These are phyloP conservation scores for Apis mellifera DNA, from an alignment of 1,140 invertebrate species.

Conservation along the genomic window DNA sequence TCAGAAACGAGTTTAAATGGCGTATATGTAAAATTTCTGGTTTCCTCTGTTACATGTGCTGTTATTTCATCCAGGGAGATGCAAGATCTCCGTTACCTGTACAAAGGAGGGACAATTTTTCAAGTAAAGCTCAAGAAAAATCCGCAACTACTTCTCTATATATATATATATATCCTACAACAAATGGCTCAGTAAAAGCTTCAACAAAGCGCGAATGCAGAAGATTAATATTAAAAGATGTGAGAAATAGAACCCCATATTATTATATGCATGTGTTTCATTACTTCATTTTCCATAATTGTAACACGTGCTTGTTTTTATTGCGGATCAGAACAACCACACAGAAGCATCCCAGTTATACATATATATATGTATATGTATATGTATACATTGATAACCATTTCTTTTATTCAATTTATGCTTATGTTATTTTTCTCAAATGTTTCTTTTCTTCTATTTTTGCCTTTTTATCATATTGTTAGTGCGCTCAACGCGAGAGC, in stretches of 20 bases:
- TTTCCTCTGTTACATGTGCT: background rate
- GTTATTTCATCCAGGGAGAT: conserved; percentile 12
- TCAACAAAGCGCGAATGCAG: conserved; percentile 37
- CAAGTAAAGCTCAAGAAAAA: conserved; percentile 37
- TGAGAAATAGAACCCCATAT: background rate
- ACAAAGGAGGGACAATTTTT: background rate
- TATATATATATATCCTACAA: conserved; percentile 29
- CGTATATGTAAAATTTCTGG: background rate
- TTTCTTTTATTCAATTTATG: background rate
- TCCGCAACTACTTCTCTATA: conserved; percentile 39
- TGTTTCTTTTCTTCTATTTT: too few relatives aligned
- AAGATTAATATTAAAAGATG: conserved; percentile 25
- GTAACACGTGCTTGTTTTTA: background rate
- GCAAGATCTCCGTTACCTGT: conserved; percentile 34
- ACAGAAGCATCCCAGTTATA: conserved; percentile 15
- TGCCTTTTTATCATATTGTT: background rate
- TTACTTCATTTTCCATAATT: background rate
- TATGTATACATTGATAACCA: background rate
- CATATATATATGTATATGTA: too few relatives aligned
- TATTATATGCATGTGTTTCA: background rate
- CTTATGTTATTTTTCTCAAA: background rate
- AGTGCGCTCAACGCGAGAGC: conserved; percentile 32
- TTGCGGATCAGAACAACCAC: conserved; percentile 9
- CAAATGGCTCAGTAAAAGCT: conserved; percentile 37
- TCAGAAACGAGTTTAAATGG: background rate